Base-by-base conservation (phyloP, 2,888 invertebrate species). In the Dascillus cervinus region DNA sequence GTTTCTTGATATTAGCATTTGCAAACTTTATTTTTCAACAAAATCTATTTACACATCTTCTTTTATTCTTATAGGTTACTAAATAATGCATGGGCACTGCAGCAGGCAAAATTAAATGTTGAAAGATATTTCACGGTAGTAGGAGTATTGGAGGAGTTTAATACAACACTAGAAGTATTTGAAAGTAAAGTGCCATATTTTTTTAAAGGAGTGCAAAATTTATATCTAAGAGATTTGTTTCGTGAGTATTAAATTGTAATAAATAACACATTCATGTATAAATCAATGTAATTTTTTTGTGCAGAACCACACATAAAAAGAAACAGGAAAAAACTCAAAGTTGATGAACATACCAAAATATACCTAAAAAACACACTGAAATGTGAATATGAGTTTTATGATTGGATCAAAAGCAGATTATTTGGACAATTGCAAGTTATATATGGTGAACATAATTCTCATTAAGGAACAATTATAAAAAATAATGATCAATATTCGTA, bases 91-190 rank as follows among this genome's bases (percentile, higher is more conserved):
- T 72, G 73, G 70, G 75, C 76, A 6, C 52, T 75, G 29, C 53
- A 64, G 35, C 61, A 51, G 39, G 77, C 77, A 11, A 73, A 73
- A 55, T 48, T 52, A 20, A 75, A 74, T 41, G 71, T 76, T 3
- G 67, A 71, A 32, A 65, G 64, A 43, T 73, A 70, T 62, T 77
- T 69, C 55, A 64, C 68, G 3, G 72, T 74, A 2, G 71, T 77
- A 15, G 77, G 77, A 11, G 60, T 76, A 17, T 54, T 77, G 39
- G 76, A 77, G 56, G 65, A 71, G 44, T 56, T 77, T 39, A 71
- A 75, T 43, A 59, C 65, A 27, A 75, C 76, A 3, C 52, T 77
- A 13, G 58, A 64, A 23, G 62, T 70, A 2, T 50, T 76, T 13
- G 71, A 76, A 52, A 55, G 59, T 11, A 59, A 58, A 47, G 57